Evolutionary conservation across 2,888 invertebrate genomes (phyloP), one percentile per base, ranked within the genome.

Genomic region (Rhyacophila evoluta): DNA sequence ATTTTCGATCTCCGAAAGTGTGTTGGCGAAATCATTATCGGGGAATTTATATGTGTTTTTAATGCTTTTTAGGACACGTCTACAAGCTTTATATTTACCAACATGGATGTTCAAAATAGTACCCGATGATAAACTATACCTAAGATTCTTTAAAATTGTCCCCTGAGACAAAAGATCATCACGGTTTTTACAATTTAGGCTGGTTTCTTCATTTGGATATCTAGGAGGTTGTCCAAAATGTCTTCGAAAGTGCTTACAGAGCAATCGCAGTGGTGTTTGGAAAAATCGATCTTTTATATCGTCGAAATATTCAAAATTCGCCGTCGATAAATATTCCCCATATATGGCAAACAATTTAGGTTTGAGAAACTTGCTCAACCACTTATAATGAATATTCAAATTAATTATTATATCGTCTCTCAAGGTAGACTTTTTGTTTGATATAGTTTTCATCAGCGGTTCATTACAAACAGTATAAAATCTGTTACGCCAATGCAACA

Each of bases 361-460:
- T 6, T 74, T 68, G n/a, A 79, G 55, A 28, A 37, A 89, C 84
- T 95, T 95, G 15, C 90, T 86, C 38, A 95, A 85, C 95, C 95
- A 95, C 85, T 92, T 94, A 83, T 92, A 94, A 84, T 95, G 94
- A 10, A 94, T 88, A 82, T 91, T 89, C 0, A 95, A 84, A 73
- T 92, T 88, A n/a, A 92, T 91, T 55, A 92, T 86, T 1, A 92
- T 86, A 79, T 92, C 91, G 72, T 91, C 87, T 80, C 88, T 87
- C 55, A 90, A 83, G 82, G 88, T 85, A 82, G 85, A 84, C 73
- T 85, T 83, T 82, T 85, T 85, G 83, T 86, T 87, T n/a, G 74
- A 70, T 11, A 85, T 84, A 5, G 81, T 83, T 1, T 84, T 83
- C 82, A 88, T 87, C 72, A 89, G 86, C 0, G 86, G 84, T 79